Percentiles rank a stretch among this genome's conserved stretches.
phyloP scores from a whole-genome alignment of 2,797 vertebrate genomes.

The Periophthalmus magnuspinnatus region DNA sequence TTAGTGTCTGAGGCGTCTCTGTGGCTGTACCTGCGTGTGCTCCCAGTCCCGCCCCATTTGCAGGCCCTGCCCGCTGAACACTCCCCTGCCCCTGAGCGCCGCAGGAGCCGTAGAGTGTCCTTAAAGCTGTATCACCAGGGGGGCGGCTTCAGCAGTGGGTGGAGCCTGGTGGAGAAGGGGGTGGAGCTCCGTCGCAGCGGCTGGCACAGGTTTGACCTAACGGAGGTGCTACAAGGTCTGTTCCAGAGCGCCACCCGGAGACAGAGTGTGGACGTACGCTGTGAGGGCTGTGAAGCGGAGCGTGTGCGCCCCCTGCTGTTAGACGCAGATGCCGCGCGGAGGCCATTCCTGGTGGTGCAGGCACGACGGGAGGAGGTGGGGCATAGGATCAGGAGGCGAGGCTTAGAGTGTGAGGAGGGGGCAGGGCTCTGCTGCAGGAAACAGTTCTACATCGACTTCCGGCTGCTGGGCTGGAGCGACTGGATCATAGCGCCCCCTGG shows the following conservation, averaged over 20 bases:
- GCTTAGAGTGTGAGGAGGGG: slow-evolving; percentile 94
- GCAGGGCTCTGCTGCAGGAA: slow-evolving; percentile 90
- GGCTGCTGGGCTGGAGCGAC: slow-evolving; percentile 96
- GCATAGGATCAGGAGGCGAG: slow-evolving; percentile 92
- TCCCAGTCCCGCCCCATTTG: not conserved
- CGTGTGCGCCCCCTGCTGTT: slow-evolving; percentile 85
- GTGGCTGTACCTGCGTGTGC: slow-evolving; percentile 90
- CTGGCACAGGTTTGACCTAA: slow-evolving; percentile 94
- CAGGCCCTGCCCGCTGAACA: slow-evolving; percentile 71
- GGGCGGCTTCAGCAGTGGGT: slow-evolving; percentile 80
- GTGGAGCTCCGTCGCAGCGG: slow-evolving; percentile 93
- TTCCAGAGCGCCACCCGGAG: slow-evolving; percentile 88
- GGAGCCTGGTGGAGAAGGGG: slow-evolving; percentile 92
- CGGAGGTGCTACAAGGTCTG: slow-evolving; percentile 86
- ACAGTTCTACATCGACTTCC: slow-evolving; percentile 98
- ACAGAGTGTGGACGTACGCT: slow-evolving; percentile 93
- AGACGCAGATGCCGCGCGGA: slow-evolving; percentile 88
- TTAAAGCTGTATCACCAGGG: slow-evolving; percentile 94
- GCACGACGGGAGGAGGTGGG: slow-evolving; percentile 83
- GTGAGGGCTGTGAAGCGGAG: slow-evolving; percentile 87
- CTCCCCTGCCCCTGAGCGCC: slow-evolving; percentile 20
- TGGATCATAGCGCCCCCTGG: slow-evolving; percentile 98
- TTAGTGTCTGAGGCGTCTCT: slow-evolving; percentile 90
- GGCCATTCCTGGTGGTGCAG: slow-evolving; percentile 93
- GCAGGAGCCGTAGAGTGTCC: slow-evolving; percentile 83